Evolutionary conservation across 2,113 vertebrate species (phyloP).

Genomic region (Gobio gobio): DNA sequence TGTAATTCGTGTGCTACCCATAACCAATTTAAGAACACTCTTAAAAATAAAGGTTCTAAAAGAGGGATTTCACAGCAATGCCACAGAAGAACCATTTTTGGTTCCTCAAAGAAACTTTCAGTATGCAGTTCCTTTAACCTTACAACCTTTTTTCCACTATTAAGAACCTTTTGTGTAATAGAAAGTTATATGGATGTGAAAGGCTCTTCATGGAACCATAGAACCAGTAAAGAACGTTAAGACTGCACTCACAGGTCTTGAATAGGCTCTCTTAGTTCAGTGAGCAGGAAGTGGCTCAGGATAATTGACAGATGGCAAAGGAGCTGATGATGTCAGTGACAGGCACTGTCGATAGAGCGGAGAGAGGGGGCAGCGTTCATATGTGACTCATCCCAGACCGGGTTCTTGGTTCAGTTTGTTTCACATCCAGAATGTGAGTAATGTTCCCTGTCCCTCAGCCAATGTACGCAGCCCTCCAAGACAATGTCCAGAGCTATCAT

Average conservation of each 20-base stretch:
- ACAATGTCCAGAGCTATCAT: slow-evolving; percentile 43
- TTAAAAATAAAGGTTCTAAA: no score
- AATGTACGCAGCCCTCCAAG: slow-evolving; percentile 19
- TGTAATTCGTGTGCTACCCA: not conserved
- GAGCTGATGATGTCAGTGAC: slow-evolving; percentile 68
- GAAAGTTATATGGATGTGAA: no score
- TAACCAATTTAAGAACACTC: not conserved
- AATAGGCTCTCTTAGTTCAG: not conserved
- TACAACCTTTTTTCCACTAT: no score
- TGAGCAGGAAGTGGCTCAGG: slow-evolving; percentile 58
- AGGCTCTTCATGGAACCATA: no score
- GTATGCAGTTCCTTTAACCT: no score
- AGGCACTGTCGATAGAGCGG: slow-evolving; percentile 51
- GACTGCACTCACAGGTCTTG: not conserved
- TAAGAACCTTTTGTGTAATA: no score
- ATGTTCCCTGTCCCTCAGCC: slow-evolving; percentile 32
- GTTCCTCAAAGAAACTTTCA: no score
- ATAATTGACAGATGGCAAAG: slow-evolving; percentile 55
- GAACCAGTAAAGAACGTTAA: no score
- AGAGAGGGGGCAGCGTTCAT: slow-evolving; percentile 26
- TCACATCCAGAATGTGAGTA: slow-evolving; percentile 50
- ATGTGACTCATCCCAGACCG: slow-evolving; percentile 46
- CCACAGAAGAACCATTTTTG: no score
- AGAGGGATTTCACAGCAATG: no score
- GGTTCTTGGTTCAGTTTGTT: slow-evolving; percentile 43